Evolutionary conservation across 2,888 invertebrate genomes (phyloP), one percentile per base, ranked within the genome.

Genomic region (Cistogaster globosa): DNA sequence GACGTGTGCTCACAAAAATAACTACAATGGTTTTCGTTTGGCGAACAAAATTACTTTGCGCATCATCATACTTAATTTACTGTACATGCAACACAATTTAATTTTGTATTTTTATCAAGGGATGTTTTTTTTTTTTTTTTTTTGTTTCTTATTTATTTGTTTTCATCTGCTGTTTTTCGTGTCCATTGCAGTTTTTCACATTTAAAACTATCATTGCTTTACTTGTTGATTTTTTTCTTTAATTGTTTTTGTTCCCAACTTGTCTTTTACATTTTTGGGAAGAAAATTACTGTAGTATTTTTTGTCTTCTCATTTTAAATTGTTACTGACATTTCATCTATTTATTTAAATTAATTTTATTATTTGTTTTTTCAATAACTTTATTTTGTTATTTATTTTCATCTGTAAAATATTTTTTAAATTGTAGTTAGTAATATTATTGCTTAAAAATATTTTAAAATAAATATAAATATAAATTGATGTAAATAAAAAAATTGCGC

Each of bases 161-260:
- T 74, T 36, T 71, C 38, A 20, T 58, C 20, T 72, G 18, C 12
- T 67, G 22, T 60, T 45, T 62, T 71, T 69, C 12, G 9, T 32
- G 60, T 53, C 57, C 57, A 48, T 51, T 55, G 55, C 69, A 84
- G 62, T 68, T 68, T 63, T 53, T 67, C 12, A 57, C 75, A 82
- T 75, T 65, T 75, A 82, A 83, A 45, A 77, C 20, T 32, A 55
- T 71, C 71, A 65, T 42, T 14, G 79, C 81, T 86, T 80, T 86
- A 87, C 87, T 87, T 87, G 87, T 87, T 87, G 87, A 87, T 87
- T 86, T 87, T 87, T 84, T 67, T 48, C 79, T 62, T 69, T 74
- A 74, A 76, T 75, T 67, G 36, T 79, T 78, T 85, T 79, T 84
- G 75, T 78, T 68, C 67, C 26, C 22, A 53, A 9, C 0, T 53